phyloP scores from a whole-genome alignment of 1,140 invertebrate genomes.

The Cepaea nemoralis region DNA sequence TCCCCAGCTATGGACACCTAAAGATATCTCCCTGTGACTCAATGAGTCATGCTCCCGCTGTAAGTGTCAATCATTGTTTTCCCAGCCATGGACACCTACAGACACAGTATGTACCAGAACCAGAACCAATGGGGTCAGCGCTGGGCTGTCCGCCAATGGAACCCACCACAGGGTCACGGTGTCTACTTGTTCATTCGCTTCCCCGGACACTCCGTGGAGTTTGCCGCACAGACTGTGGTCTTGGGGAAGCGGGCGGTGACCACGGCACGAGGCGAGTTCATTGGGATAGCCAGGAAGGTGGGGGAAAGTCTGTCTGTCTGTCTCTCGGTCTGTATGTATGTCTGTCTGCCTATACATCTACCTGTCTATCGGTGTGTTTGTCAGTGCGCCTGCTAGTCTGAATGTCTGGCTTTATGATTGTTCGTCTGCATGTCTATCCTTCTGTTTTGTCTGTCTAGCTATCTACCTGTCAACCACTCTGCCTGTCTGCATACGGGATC shows the following conservation, averaged over 20 bases:
- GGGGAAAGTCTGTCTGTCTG: not conserved
- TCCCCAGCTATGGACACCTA: no score
- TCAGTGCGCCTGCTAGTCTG: not conserved
- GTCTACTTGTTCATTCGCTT: slow-evolving; percentile 46
- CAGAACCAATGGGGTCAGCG: not conserved
- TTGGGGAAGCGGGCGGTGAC: slow-evolving; percentile 37
- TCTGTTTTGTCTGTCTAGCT: not conserved
- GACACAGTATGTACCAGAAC: not conserved
- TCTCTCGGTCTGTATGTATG: not conserved
- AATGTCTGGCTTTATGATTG: no score
- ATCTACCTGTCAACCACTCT: no score
- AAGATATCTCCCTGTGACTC: no score
- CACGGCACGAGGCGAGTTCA: slow-evolving; percentile 32
- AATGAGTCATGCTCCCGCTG: no score
- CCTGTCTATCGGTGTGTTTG: not conserved
- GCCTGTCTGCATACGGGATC: no score
- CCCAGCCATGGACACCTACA: not conserved
- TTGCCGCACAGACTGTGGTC: slow-evolving; percentile 42
- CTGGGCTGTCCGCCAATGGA: slow-evolving; percentile 20
- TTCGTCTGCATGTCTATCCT: not conserved
- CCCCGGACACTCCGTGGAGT: slow-evolving; percentile 25
- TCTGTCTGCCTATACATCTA: not conserved
- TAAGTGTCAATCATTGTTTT: no score
- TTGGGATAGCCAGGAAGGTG: slow-evolving; percentile 31
- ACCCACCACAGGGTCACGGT: slow-evolving; percentile 29